Conservation (phyloP, 2,888 invertebrate genomes). For the Cheilosia impressa region DNA sequence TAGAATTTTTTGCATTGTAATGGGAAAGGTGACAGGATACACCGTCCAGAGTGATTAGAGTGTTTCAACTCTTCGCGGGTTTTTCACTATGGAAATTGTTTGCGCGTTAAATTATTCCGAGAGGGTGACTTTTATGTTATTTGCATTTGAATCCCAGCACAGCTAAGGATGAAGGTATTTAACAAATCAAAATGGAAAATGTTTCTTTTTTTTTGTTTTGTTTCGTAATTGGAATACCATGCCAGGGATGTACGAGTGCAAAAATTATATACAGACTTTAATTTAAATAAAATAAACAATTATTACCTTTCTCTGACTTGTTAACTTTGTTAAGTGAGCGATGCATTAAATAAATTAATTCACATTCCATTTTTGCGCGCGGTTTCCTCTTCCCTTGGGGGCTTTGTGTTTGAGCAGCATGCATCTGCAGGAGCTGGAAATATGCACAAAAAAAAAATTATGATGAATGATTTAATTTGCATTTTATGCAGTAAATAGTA, state of each 20-base stretch:
- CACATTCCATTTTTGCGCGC: slow-evolving; percentile 35
- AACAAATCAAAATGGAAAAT: slow-evolving; percentile 49
- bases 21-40: slow-evolving; percentile 66
- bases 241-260: slow-evolving; percentile 8
- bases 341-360: slow-evolving; percentile 69
- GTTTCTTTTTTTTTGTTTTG: slow-evolving; percentile 1
- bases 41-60: slow-evolving; percentile 66
- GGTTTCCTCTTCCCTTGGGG: slow-evolving; percentile 30
- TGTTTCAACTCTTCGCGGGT: slow-evolving; percentile 54
- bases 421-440: slow-evolving; percentile 43
- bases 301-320: slow-evolving; percentile 65
- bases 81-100: slow-evolving; percentile 50
- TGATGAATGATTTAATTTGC: slow-evolving; percentile 67
- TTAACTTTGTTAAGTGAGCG: slow-evolving; percentile 67
- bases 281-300: slow-evolving; percentile 65
- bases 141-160: slow-evolving; percentile 25
- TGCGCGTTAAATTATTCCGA: slow-evolving; percentile 63
- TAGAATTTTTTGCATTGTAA: slow-evolving; percentile 56
- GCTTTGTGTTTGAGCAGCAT: slow-evolving; percentile 41
- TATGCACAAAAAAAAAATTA: slow-evolving; percentile 35
- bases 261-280: slow-evolving; percentile 22
- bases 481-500: slow-evolving; percentile 54
- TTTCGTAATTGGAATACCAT: slow-evolving; percentile 36
- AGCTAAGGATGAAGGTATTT: slow-evolving; percentile 45
- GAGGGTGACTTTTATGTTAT: slow-evolving; percentile 29